These are phyloP conservation scores for Dryadula phaetusa DNA, from an alignment of 2,888 invertebrate species.

Conservation along the genomic window DNA sequence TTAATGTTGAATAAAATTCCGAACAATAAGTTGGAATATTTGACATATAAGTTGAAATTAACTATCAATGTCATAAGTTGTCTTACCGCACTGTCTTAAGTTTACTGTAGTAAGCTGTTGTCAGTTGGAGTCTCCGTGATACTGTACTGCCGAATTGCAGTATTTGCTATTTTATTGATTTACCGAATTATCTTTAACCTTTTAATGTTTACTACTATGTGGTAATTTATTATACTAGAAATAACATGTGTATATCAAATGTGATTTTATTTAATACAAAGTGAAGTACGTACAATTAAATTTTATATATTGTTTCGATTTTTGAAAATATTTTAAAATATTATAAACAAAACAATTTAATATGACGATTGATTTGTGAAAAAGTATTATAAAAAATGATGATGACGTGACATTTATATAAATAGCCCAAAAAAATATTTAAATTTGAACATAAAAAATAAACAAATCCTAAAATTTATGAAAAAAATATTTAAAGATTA, in stretches of 20 bases:
- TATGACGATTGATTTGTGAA: too few species aligned
- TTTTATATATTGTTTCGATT: not conserved
- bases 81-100: not conserved
- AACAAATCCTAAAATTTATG: too few species aligned
- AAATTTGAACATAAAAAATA: too few species aligned
- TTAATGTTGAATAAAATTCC: too few species aligned
- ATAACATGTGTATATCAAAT: not conserved
- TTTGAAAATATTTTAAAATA: not conserved
- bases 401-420: too few species aligned
- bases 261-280: not conserved
- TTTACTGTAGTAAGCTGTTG: not conserved
- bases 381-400: too few species aligned
- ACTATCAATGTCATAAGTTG: not conserved
- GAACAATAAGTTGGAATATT: not conserved
- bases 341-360: too few species aligned
- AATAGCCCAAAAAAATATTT: too few species aligned
- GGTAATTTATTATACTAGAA: not conserved
- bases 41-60: not conserved
- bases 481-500: too few species aligned
- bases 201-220: not conserved
- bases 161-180: conserved; percentile 10
- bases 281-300: not conserved
- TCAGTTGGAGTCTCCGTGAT: not conserved
- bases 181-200: conserved; percentile 8
- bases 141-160: not conserved